Evolutionary conservation across 2,888 invertebrate species (phyloP), one percentile per base, ranked within the genome.

Genomic region (Leptarthrus brevirostris): DNA sequence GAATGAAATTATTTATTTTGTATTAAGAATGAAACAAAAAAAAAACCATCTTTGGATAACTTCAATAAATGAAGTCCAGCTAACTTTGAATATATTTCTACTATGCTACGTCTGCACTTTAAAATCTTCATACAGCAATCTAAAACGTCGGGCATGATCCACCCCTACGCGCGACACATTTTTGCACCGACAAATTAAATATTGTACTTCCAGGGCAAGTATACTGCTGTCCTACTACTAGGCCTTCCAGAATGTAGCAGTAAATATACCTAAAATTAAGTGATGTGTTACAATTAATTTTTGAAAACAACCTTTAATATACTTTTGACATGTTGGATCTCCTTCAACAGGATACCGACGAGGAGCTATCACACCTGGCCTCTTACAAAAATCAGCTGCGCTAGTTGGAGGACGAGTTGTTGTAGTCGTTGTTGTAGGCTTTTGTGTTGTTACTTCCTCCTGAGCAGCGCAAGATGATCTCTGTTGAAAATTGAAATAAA

Each of bases 231-330:
- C 47, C 66, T 16, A 49, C 24, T 14, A 66, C 8, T 4, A 1
- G 47, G 12, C 18, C 12, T 1, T 8, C 6, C 26, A 6, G 6
- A 26, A 12, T 12, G 20, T 66, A 66, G 30, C 66, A 66, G 14
- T 49, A 66, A 49, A 24, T 6, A 18, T 49, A 66, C 14, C 66
- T 66, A 26, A 6, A 26, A 49, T n/a, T n/a, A n/a, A n/a, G n/a
- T n/a, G n/a, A n/a, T n/a, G n/a, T n/a, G n/a, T n/a, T n/a, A n/a
- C n/a, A 20, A 12, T 20, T 22, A 40, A n/a, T 16, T 22, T 49
- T 22, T 18, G 16, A 18, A 5, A 30, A 12, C 26, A 4, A 66
- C 66, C 18, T 24, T 66, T 26, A 2, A 12, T 49, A 66, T 10
- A 24, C 49, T 16, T 24, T 66, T 26, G 4, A 12, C 66, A 66